phyloP scores from a whole-genome alignment of 2,113 vertebrate genomes.

The Mesoclemmys tuberculata region DNA sequence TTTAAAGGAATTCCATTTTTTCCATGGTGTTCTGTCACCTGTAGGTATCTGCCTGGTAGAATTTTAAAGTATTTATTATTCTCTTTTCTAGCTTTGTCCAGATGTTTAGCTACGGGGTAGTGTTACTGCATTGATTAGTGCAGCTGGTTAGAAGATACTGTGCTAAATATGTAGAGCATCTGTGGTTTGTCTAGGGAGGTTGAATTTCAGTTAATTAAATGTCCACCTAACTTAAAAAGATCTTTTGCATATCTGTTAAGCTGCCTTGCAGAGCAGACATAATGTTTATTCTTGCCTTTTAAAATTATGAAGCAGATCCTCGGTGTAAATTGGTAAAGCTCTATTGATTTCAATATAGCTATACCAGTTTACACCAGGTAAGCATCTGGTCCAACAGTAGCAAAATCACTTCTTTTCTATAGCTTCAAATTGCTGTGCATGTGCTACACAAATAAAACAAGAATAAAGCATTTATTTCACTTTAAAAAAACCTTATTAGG shows the following conservation, averaged over 20 bases:
- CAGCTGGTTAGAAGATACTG: constrained; percentile 80
- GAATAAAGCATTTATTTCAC: not conserved
- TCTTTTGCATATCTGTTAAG: constrained; percentile 67
- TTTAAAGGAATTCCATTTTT: not conserved
- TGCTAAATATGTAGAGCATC: constrained; percentile 74
- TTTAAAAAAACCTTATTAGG: not conserved
- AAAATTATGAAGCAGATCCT: constrained; percentile 46
- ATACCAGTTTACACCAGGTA: not conserved
- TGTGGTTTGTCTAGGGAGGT: constrained; percentile 78
- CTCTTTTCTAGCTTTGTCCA: constrained; percentile 73
- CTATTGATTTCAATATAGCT: not conserved
- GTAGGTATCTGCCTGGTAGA: constrained; percentile 49
- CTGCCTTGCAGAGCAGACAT: constrained; percentile 54
- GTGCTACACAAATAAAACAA: not conserved
- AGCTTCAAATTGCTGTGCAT: not conserved
- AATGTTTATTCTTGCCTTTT: constrained; percentile 66
- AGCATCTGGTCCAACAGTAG: not conserved
- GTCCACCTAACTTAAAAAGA: constrained; percentile 70
- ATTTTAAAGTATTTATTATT: constrained; percentile 69
- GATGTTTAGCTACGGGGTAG: constrained; percentile 86
- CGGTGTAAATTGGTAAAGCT: not conserved
- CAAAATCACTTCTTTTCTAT: not conserved
- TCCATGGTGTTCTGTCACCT: constrained; percentile 37
- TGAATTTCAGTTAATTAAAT: constrained; percentile 76
- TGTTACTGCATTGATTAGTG: constrained; percentile 70